Evolutionary conservation across 2,888 invertebrate species (phyloP), one percentile per base, ranked within the genome.

Genomic region (Parelbella ahira): DNA sequence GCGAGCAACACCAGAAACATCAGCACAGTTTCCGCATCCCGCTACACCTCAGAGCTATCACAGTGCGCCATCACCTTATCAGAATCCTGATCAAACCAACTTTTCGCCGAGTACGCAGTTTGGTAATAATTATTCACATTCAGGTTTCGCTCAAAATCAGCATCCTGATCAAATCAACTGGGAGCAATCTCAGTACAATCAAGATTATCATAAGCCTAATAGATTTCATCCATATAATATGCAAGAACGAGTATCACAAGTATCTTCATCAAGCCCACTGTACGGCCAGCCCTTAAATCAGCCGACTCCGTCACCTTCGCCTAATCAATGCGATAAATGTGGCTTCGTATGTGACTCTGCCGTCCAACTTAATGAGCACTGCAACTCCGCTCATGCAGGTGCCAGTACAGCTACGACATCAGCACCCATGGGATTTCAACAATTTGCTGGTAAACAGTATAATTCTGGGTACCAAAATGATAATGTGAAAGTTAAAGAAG

Each of bases 241-340:
- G 57, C 86, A 88, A 58, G 90, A 90, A 19, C 78, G 88, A 10
- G 88, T 89, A 4, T 74, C 87, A 11, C 88, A 87, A 58, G 89
- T 88, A 9, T 87, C 86, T 18, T 88, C 84, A 3, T 84, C 77
- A 56, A 90, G 88, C 64, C 90, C 89, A 20, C 68, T 89, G 30
- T 90, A 90, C 51, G 89, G 90, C 11, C 88, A 88, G 54, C 89
- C 89, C 34, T 74, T 90, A 6, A 91, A 90, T 60, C 91, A 91
- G 59, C 91, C 93, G 6, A 91, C 93, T 19, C 93, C 93, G 24
- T 92, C 93, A 6, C 90, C 92, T 0, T 92, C 92, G 46, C 91
- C 91, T 1, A 90, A 92, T 64, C 94, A 94, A 70, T 95, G 95
- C 74, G 95, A 95, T 67, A 94, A 95, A 72, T 95, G 95, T 65